These are phyloP conservation scores for Oreonectes daqikongensis DNA, from an alignment of 2,797 vertebrate species.

Conservation along the genomic window DNA sequence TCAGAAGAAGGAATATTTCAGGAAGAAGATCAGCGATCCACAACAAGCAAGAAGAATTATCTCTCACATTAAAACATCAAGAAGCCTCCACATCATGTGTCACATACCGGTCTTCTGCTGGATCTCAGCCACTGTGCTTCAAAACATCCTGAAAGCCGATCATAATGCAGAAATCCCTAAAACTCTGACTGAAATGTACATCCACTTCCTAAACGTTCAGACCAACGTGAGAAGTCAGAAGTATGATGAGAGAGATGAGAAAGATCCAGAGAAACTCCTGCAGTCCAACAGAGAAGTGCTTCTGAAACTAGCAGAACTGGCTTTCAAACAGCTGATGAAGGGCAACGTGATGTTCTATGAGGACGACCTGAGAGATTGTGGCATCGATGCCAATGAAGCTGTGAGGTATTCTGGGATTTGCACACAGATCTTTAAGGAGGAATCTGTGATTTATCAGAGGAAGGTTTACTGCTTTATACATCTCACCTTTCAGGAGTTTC, in stretches of 20 bases:
- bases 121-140: slow-evolving; percentile 18
- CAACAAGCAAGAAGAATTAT: neutral
- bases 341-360: slow-evolving; percentile 15
- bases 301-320: slow-evolving; percentile 21
- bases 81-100: slow-evolving; percentile 24
- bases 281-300: slow-evolving; percentile 11
- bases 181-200: slow-evolving; percentile 33
- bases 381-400: neutral
- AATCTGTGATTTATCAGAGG: slow-evolving; percentile 19
- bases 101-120: slow-evolving; percentile 35
- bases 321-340: slow-evolving; percentile 19
- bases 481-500: slow-evolving; percentile 34
- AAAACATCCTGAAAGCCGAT: slow-evolving; percentile 10
- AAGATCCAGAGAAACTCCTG: slow-evolving; percentile 10
- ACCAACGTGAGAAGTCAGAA: slow-evolving; percentile 1
- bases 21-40: neutral
- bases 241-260: slow-evolving; percentile 12
- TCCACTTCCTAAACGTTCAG: slow-evolving; percentile 22
- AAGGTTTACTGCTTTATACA: slow-evolving; percentile 25
- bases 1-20: slow-evolving; percentile 4
- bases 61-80: neutral
- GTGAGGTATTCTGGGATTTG: slow-evolving; percentile 19
- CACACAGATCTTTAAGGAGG: slow-evolving; percentile 17
- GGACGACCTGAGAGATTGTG: slow-evolving; percentile 12
- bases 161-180: slow-evolving; percentile 7